Percentiles rank a stretch among this genome's conserved stretches.
Evolutionary conservation across 2,797 vertebrate genomes (phyloP).

Genomic region (Danio tinwini): DNA sequence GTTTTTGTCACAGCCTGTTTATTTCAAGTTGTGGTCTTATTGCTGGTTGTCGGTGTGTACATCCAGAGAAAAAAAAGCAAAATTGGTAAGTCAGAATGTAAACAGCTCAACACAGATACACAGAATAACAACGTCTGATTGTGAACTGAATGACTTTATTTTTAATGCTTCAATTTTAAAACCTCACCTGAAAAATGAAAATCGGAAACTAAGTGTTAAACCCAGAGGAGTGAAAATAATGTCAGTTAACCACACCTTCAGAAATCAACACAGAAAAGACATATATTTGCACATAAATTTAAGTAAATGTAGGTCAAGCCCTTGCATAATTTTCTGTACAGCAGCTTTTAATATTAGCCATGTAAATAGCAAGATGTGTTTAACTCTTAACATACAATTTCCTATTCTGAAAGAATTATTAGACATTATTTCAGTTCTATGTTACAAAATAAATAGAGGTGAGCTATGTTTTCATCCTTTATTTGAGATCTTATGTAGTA

Average conservation of each 20-base stretch:
- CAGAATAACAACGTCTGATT: not conserved
- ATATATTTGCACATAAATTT: not conserved
- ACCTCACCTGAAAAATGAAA: not conserved
- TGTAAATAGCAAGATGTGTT: not conserved
- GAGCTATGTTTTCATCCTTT: not conserved
- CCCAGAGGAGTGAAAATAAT: not conserved
- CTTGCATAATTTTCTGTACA: too few relatives aligned
- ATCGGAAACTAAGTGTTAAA: not conserved
- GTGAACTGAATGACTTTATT: not conserved
- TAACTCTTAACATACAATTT: not conserved
- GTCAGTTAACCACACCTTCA: not conserved
- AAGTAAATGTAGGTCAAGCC: not conserved
- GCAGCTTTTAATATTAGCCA: not conserved
- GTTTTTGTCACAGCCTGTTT: not conserved
- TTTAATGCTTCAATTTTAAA: not conserved
- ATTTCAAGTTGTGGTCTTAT: not conserved
- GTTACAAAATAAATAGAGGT: not conserved
- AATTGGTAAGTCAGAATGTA: not conserved
- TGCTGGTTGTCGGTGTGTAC: rapidly evolving
- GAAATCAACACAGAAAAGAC: not conserved
- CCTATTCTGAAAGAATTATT: not conserved
- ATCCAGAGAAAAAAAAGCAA: not conserved
- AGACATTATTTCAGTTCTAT: not conserved
- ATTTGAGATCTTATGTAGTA: not conserved
- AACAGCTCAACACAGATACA: not conserved